These are phyloP conservation scores for Mellilla xanthometata DNA, from an alignment of 2,888 invertebrate genomes.

Conservation along the genomic window DNA sequence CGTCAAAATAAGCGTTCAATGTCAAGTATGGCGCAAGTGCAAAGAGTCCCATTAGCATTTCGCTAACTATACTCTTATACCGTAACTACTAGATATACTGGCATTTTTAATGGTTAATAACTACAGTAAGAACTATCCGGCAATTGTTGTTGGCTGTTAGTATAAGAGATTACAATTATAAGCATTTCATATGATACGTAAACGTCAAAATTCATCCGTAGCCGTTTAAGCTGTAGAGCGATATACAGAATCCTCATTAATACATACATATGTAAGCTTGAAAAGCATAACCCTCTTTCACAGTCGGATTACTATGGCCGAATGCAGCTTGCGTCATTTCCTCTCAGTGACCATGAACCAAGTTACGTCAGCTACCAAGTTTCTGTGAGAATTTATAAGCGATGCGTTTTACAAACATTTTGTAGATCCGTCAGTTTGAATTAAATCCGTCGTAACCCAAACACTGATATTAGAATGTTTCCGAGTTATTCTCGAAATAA, in stretches of 20 bases:
- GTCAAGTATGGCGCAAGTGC: constrained; percentile 46
- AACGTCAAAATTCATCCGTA: no score
- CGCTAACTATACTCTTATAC: no score
- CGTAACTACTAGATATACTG: no score
- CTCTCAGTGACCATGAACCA: constrained; percentile 77
- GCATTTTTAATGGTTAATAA: no score
- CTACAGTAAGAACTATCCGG: no score
- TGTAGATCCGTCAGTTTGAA: constrained; percentile 11
- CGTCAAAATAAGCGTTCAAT: constrained; percentile 38
- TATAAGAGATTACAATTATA: no score
- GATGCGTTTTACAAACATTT: constrained; percentile 15
- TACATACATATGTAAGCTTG: no score
- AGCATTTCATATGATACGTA: no score
- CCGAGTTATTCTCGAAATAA: constrained; percentile 1
- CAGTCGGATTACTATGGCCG: constrained; percentile 58
- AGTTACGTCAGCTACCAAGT: constrained; percentile 67
- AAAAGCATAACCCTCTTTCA: no score
- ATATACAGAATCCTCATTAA: no score
- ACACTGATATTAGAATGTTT: neutral
- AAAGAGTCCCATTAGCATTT: constrained; percentile 41
- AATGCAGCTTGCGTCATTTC: constrained; percentile 77
- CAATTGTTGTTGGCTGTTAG: no score
- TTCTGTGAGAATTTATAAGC: constrained; percentile 33
- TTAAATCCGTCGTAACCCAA: constrained; percentile 6
- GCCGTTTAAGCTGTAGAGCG: no score